Evolutionary conservation across 2,113 vertebrate genomes (phyloP).

Genomic region (Physeter macrocephalus): DNA sequence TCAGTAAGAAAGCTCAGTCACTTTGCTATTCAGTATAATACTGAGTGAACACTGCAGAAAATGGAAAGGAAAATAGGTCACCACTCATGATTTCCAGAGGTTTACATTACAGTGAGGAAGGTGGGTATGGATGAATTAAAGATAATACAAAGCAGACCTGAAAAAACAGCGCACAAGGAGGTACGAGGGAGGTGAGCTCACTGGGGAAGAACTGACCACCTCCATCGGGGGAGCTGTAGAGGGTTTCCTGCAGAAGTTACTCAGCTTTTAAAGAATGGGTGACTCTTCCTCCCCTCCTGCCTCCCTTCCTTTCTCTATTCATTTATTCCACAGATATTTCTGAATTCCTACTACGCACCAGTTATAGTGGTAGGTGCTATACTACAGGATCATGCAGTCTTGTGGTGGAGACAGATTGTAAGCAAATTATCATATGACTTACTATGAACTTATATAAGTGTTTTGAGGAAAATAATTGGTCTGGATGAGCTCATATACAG

Average conservation of each 20-base stretch:
- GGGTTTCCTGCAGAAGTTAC: background rate
- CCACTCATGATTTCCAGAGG: background rate
- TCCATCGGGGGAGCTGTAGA: background rate
- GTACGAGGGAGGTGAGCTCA: background rate
- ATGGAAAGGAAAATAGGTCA: background rate
- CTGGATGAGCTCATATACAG: background rate
- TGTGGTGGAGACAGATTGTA: background rate
- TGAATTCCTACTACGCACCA: background rate
- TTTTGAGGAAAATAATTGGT: background rate
- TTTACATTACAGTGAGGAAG: background rate
- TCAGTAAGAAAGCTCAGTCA: background rate
- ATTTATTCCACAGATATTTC: background rate
- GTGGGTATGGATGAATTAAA: background rate
- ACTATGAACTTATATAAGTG: background rate
- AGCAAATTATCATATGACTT: background rate
- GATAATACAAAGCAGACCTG: background rate
- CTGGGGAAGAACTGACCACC: background rate
- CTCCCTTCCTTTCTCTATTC: background rate
- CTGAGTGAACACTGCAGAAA: background rate
- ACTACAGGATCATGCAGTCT: background rate
- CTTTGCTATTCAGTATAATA: background rate
- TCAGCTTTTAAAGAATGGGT: background rate
- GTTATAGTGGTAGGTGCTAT: background rate
- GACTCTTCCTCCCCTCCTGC: background rate
- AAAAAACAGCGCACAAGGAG: background rate